Evolutionary conservation across 2,113 vertebrate species (phyloP), one percentile per base, ranked within the genome.

Genomic region (Cavia aperea): DNA sequence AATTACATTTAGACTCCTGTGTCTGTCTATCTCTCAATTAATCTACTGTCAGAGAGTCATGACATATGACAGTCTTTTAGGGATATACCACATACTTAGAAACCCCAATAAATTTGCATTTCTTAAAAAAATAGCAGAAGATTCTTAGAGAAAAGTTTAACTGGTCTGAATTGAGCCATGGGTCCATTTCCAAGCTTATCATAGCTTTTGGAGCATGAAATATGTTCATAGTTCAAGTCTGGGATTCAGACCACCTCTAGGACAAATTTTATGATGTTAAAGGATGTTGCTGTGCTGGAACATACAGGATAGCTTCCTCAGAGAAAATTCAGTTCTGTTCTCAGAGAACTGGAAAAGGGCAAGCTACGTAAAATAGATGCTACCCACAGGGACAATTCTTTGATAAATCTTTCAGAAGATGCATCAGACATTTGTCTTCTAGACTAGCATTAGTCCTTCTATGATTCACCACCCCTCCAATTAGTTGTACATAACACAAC

Each of bases 311-410:
- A 62, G 11, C 23, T 84, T 93, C 58, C 54, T 86, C 46, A 77
- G 77, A 90, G 60, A 39, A 85, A 81, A 90, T 58, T 60, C 11
- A 49, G n/a, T 81, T 84, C 43, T 77, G 46, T 68, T 81, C 60
- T 63, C 87, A 95, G 66, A 89, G 81, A 84, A 86, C 2, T 70
- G 12, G 15, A 81, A 70, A 94, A 93, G 23, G 9, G 13, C 16
- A 89, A 87, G 33, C 43, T 91, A 77, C 73, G 70, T 70, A 63
- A 94, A 96, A 82, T 90, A 96, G 63, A 94, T 94, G 85, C 54
- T 70, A 84, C 60, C 54, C 77, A 93, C 18, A 72, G 85, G 68
- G 72, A 88, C 39, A 89, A 88, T 93, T 95, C 60, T 84, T 54
- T 62, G 65, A 77, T 94, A 93, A 89, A 56, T 90, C 33, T 85